Evolutionary conservation across 2,888 invertebrate species (phyloP).

Genomic region (Acrocera orbiculus): DNA sequence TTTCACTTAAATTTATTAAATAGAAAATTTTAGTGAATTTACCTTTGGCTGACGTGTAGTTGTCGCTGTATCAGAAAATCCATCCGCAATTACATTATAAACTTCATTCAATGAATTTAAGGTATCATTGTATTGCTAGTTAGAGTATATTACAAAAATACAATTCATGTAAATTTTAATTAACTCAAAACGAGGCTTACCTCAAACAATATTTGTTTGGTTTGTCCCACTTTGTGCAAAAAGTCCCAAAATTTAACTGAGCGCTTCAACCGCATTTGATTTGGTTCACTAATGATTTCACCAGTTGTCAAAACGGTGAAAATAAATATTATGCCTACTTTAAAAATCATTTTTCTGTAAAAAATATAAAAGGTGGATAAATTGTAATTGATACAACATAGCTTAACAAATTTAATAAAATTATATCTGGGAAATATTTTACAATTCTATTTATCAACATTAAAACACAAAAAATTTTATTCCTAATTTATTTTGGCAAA

Average conservation of each 20-base stretch:
- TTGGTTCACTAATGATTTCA: not conserved
- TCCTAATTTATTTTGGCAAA: too few species aligned
- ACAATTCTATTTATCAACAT: too few species aligned
- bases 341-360: too few species aligned
- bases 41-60: conserved; percentile 16
- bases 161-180: not conserved
- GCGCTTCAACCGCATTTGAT: not conserved
- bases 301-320: too few species aligned
- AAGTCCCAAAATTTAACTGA: conserved; percentile 20
- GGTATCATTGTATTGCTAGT: conserved; percentile 29
- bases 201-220: conserved; percentile 23
- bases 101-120: conserved; percentile 22
- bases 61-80: conserved; percentile 25
- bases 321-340: too few species aligned
- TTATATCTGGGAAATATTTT: too few species aligned
- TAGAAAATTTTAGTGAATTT: not conserved
- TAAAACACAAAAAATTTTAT: too few species aligned
- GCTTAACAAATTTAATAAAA: too few species aligned
- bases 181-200: conserved; percentile 15
- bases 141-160: not conserved
- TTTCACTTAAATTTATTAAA: too few species aligned
- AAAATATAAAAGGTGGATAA: too few species aligned
- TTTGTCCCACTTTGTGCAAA: conserved; percentile 24
- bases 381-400: too few species aligned
- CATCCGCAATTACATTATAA: conserved; percentile 24